These are phyloP conservation scores for Cactoblastis cactorum DNA, from an alignment of 2,888 invertebrate species.

Conservation along the genomic window DNA sequence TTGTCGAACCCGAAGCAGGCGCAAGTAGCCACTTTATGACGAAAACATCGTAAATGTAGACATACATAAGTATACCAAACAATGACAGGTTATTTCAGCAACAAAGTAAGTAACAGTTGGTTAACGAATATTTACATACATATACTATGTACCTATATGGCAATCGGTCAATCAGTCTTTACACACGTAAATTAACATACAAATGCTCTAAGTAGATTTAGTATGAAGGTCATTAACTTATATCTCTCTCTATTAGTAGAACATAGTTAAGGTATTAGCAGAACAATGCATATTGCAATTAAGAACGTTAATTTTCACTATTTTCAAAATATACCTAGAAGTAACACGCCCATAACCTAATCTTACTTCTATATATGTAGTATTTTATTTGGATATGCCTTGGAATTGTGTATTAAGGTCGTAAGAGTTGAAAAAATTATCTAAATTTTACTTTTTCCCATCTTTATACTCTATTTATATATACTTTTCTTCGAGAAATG, in stretches of 20 bases:
- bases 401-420: too few relatives aligned
- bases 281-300: too few relatives aligned
- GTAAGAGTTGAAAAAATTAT: too few relatives aligned
- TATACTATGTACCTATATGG: neutral
- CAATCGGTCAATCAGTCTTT: neutral
- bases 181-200: neutral
- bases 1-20: neutral
- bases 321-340: too few relatives aligned
- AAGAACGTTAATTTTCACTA: too few relatives aligned
- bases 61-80: neutral
- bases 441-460: too few relatives aligned
- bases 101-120: conserved; percentile 7
- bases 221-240: neutral
- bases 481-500: too few relatives aligned
- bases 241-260: neutral
- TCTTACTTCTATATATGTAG: too few relatives aligned
- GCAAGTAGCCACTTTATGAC: neutral
- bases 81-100: conserved; percentile 2
- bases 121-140: conserved; percentile 9
- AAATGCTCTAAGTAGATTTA: neutral
- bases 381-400: too few relatives aligned
- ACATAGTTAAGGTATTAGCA: neutral
- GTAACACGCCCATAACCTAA: too few relatives aligned
- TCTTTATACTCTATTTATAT: too few relatives aligned
- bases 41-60: conserved; percentile 6